Evolutionary conservation across 2,797 vertebrate species (phyloP), one percentile per base, ranked within the genome.

Genomic region (Poecilia velifera): DNA sequence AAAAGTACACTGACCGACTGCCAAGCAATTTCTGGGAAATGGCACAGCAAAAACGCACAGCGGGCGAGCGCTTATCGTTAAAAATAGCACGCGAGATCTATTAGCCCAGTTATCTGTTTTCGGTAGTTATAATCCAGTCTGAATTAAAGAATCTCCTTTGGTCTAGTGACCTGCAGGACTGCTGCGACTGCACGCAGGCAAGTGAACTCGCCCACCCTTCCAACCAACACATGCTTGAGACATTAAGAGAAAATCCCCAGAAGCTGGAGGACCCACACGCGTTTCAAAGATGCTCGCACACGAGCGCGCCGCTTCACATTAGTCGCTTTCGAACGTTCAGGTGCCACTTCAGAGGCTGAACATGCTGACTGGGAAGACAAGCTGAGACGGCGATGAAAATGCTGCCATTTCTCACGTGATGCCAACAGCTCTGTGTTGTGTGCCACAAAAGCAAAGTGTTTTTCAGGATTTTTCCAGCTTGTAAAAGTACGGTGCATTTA

Each of bases 241-340:
- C 68, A 72, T 12, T 71, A 18, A 55, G 16, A 13, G 36, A 73
- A 79, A 80, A 71, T 73, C 57, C 47, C 18, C 12, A 25, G 46
- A 74, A 31, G 28, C 22, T 39, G 57, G n/a, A 76, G 73, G 73
- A 53, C 18, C 18, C 28, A 34, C 25, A 45, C 13, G 41, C 31
- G n/a, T 66, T 78, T 31, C 70, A 34, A 66, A 34, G 72, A 57
- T 34, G 62, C 28, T 55, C 49, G 70, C 68, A 53, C 34, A 53
- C 49, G 57, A 47, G 53, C 34, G 55, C 18, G 59, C 45, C 73
- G 57, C 71, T 36, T 73, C 66, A 43, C 82, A 85, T 78, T 53
- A 77, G 64, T 73, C 80, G 82, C 77, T 81, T 86, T 91, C 79
- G 82, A 92, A 92, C 86, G 91, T 89, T 91, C 77, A 88, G 86